A percentile compares a stretch with the other conserved stretches of the same genome.
Conservation (phyloP, 2,888 invertebrate genomes). For the Andricus quercusramuli region DNA sequence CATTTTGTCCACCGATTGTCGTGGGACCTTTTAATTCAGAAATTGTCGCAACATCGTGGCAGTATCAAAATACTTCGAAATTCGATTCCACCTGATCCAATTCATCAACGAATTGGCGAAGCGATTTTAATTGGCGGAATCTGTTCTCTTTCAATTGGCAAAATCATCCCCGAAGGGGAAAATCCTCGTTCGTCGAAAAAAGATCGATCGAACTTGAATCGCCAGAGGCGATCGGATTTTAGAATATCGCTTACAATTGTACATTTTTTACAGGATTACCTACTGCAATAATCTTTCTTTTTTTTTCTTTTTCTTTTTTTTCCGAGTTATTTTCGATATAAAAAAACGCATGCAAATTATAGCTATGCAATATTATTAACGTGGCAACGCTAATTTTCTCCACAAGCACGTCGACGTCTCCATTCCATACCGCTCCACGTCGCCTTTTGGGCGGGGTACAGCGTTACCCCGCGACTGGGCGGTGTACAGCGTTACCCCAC, state of each 20-base stretch:
- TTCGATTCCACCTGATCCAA: slow-evolving; percentile 17
- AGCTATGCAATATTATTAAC: slow-evolving; percentile 33
- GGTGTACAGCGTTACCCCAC: too few relatives aligned
- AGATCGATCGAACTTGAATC: slow-evolving; percentile 28
- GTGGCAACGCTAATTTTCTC: slow-evolving; percentile 45
- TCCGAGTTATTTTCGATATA: slow-evolving; percentile 13
- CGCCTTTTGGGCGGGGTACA: too few relatives aligned
- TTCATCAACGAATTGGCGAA: slow-evolving; percentile 2
- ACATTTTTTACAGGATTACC: slow-evolving; percentile 50
- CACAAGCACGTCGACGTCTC: not conserved
- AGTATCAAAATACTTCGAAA: slow-evolving; percentile 37
- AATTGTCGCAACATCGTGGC: slow-evolving; percentile 36
- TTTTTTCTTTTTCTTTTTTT: slow-evolving; percentile 43
- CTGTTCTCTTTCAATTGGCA: slow-evolving; percentile 27
- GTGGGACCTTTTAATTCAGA: slow-evolving; percentile 19
- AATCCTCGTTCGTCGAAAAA: not conserved
- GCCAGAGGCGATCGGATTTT: slow-evolving; percentile 38
- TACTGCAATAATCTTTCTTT: slow-evolving; percentile 45
- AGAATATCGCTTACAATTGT: slow-evolving; percentile 36
- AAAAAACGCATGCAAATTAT: slow-evolving; percentile 42
- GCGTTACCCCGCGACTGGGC: too few relatives aligned
- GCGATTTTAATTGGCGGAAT: slow-evolving; percentile 12
- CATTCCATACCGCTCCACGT: too few relatives aligned
- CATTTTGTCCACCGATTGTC: slow-evolving; percentile 34
- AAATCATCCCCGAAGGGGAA: slow-evolving; percentile 24